Evolutionary conservation across 2,113 vertebrate species (phyloP).

Genomic region (Periophthalmus modestus): DNA sequence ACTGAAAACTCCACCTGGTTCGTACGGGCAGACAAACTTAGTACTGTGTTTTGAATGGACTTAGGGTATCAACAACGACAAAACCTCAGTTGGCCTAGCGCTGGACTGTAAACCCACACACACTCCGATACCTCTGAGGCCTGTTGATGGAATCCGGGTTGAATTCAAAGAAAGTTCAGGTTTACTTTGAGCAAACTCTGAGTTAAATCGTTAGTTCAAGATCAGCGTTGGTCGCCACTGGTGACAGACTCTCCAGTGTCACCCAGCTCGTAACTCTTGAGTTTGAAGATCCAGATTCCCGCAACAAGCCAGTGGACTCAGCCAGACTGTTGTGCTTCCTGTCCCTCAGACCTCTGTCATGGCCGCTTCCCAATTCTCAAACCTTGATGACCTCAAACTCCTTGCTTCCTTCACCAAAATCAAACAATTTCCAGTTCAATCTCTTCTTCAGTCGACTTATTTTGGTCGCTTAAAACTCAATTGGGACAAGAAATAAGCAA

Average conservation of each 20-base stretch:
- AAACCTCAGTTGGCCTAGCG: conserved; percentile 65
- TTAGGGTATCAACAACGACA: conserved; percentile 59
- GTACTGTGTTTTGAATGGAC: conserved; percentile 58
- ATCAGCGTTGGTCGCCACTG: background rate
- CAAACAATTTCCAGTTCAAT: too few relatives aligned
- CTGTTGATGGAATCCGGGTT: background rate
- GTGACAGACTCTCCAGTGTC: background rate
- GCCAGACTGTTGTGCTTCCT: conserved; percentile 68
- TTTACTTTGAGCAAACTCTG: background rate
- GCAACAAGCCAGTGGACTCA: conserved; percentile 45
- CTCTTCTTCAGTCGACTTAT: too few relatives aligned
- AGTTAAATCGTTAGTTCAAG: background rate
- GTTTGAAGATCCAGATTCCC: background rate
- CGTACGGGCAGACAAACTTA: conserved; percentile 46
- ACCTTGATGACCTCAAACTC: background rate
- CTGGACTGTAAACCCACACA: conserved; percentile 59
- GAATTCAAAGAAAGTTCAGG: background rate
- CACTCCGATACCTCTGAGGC: conserved; percentile 44
- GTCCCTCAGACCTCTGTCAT: conserved; percentile 55
- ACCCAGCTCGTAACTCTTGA: background rate
- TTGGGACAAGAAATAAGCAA: too few relatives aligned
- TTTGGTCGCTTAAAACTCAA: background rate
- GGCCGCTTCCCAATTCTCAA: background rate
- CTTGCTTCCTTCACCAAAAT: background rate
- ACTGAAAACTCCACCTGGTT: conserved; percentile 5